A percentile compares a stretch with the other conserved stretches of the same genome.
phyloP scores from a whole-genome alignment of 1,140 invertebrate genomes.

The Drosophila pruinosa region DNA sequence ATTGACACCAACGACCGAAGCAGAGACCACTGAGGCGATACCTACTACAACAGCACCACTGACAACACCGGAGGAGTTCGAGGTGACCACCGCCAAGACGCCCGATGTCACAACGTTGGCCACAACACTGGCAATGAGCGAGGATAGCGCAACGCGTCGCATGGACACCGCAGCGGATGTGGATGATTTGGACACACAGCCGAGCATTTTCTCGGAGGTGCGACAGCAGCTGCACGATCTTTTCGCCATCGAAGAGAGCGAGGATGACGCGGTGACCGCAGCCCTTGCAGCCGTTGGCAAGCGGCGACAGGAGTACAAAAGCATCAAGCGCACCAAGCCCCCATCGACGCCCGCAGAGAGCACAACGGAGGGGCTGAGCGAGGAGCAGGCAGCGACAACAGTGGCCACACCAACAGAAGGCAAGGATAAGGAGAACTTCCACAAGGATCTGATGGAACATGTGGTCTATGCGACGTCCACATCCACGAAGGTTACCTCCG shows the following conservation, averaged over 20 bases:
- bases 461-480: conserved; percentile 87
- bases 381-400: conserved; percentile 45
- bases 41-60: conserved; percentile 49
- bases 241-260: conserved; percentile 75
- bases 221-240: conserved; percentile 75
- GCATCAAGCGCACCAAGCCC: conserved; percentile 63
- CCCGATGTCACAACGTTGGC: conserved; percentile 52
- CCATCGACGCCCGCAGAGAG: conserved; percentile 46
- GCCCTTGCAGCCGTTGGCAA: conserved; percentile 57
- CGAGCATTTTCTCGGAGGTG: conserved; percentile 80
- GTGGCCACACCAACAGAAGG: conserved; percentile 55
- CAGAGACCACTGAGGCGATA: conserved; percentile 6
- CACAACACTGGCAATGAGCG: conserved; percentile 53
- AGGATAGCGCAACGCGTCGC: conserved; percentile 71
- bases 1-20: conserved; percentile 48
- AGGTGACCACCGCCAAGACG: conserved; percentile 49
- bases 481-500: conserved; percentile 89
- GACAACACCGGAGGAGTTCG: conserved; percentile 63
- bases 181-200: conserved; percentile 76
- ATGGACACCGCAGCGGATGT: conserved; percentile 70
- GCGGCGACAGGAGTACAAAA: conserved; percentile 83
- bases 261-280: conserved; percentile 67
- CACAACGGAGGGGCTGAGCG: conserved; percentile 30
- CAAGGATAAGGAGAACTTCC: conserved; percentile 73
- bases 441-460: conserved; percentile 82